Base-by-base conservation (phyloP, 2,888 invertebrate species). In the Tipula confusa region DNA sequence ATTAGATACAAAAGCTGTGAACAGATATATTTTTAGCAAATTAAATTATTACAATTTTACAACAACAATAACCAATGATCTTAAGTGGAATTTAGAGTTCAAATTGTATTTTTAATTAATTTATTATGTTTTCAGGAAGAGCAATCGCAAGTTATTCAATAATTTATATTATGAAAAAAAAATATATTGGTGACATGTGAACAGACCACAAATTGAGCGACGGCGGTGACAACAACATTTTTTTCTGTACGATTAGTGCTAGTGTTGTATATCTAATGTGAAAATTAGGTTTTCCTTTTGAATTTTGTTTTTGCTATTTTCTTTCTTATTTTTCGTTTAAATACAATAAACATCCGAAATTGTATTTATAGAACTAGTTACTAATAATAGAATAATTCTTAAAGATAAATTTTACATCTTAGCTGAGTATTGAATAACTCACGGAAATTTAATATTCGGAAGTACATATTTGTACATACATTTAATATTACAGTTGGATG, bases 281-380 rank as follows among this genome's bases (percentile, higher is more conserved):
- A 64, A 64, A 64, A 24, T 64, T 43, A 24, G 24, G 18, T 64
- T 64, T 64, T n/a, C n/a, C n/a, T n/a, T n/a, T 11, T 24, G 64
- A 24, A 24, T 64, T 24, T 64, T 64, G 24, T 64, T n/a, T 24
- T 64, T 24, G 24, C 64, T 64, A 24, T 64, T 64, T 64, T 64
- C n/a, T 64, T 64, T 48, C 31, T 48, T 18, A 64, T 64, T 64
- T n/a, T 64, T 64, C 64, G 64, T 64, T 64, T 9, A 64, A 64
- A 64, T 64, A 64, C 64, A 64, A 64, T 64, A 64, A 64, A 64
- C 64, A 64, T 64, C 64, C 64, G 64, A 64, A 64, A 9, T 64
- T 7, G 64, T 64, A 64, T 64, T 64, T 64, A 64, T 64, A 64
- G 64, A 64, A 64, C 64, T 64, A n/a, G n/a, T n/a, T 64, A 64